Conservation (phyloP, 2,797 vertebrate genomes). For the Rhabdophis nuchalis region DNA sequence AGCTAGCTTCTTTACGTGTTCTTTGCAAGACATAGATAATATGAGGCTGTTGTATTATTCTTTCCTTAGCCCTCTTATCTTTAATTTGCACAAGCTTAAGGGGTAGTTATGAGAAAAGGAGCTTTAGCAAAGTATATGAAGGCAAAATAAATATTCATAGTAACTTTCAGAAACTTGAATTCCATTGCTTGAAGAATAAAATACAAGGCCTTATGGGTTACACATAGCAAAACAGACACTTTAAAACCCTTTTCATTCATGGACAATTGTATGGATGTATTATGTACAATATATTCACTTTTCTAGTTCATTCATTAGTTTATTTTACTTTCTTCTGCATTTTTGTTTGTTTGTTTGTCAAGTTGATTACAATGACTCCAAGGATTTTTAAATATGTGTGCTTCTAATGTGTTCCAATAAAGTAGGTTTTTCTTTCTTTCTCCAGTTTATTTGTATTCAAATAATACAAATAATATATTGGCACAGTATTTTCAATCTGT, state of each 20-base stretch:
- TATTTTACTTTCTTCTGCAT: neutral
- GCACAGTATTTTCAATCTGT: slow-evolving; percentile 11
- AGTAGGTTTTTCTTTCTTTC: neutral
- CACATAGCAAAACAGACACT: neutral
- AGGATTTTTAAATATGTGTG: neutral
- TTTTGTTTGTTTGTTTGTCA: neutral
- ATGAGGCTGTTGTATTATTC: neutral
- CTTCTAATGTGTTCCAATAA: slow-evolving; percentile 21
- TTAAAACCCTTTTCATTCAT: neutral
- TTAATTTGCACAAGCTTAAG: neutral
- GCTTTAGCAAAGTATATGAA: neutral
- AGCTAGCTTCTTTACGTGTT: neutral
- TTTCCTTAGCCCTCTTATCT: neutral
- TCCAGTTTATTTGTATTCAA: slow-evolving; percentile 28
- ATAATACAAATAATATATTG: neutral
- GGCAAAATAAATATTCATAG: neutral
- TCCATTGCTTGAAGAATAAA: neutral
- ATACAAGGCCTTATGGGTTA: neutral
- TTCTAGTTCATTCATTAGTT: neutral
- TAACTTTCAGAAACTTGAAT: neutral
- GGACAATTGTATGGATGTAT: neutral
- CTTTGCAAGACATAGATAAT: neutral
- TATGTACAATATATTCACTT: neutral
- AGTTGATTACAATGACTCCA: neutral
- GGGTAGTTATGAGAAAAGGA: neutral